Conservation (phyloP, 1,140 invertebrate species). For the Stegodyphus dumicola region DNA sequence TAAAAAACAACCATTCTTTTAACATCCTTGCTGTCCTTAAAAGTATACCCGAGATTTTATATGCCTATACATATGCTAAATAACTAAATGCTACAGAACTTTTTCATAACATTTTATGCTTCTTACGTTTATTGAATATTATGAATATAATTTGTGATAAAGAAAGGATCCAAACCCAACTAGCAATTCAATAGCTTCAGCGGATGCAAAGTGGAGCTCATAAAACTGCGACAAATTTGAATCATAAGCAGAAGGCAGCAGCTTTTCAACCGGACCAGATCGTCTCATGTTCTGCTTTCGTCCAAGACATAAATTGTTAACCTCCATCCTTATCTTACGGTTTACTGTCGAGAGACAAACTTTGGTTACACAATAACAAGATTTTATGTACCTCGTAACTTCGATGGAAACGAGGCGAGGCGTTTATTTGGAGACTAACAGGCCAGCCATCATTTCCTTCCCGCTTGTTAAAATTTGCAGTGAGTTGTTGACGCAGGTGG, state of each 20-base stretch:
- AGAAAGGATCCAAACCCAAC: too few relatives aligned
- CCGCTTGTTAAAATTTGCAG: conserved; percentile 17
- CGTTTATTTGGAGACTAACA: conserved; percentile 14
- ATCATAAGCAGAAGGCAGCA: background rate
- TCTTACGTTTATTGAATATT: too few relatives aligned
- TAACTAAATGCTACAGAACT: too few relatives aligned
- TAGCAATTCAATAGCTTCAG: too few relatives aligned
- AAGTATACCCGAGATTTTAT: too few relatives aligned
- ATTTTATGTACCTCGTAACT: conserved; percentile 51
- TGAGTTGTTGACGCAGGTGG: too few relatives aligned
- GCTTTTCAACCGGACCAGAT: background rate
- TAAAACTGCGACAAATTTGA: conserved; percentile 39
- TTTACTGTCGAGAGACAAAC: conserved; percentile 51
- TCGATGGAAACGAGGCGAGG: conserved; percentile 39
- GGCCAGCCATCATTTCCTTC: background rate
- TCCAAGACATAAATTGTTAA: conserved; percentile 41
- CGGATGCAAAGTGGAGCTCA: background rate
- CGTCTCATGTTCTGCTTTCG: conserved; percentile 20
- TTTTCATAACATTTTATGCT: too few relatives aligned
- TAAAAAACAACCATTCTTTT: too few relatives aligned
- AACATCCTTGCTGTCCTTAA: too few relatives aligned
- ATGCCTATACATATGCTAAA: too few relatives aligned
- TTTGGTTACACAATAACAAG: conserved; percentile 58
- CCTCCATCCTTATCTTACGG: conserved; percentile 23
- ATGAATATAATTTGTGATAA: too few relatives aligned